Evolutionary conservation across 2,113 vertebrate species (phyloP), one percentile per base, ranked within the genome.

Genomic region (Acrocephalus kingi): DNA sequence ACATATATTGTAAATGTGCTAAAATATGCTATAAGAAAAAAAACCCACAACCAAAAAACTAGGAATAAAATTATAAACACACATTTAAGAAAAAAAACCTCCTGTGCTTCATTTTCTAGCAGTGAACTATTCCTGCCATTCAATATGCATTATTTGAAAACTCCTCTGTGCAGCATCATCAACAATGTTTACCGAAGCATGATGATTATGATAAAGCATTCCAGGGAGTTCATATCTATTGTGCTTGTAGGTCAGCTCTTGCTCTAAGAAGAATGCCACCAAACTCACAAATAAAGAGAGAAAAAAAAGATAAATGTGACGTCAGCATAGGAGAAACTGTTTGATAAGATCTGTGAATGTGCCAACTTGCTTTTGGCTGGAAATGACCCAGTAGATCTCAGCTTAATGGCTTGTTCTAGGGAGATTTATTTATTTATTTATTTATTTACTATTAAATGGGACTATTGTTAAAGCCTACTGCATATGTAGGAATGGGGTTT

Each of bases 121-220:
- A 74, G n/a, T 80, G 49, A 91, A 69, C 5, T 63, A 33, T 48
- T 94, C 55, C 55, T 77, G 43, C 28, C 15, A 27, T 76, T 77
- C 46, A 66, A 54, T 30, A 55, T 35, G 30, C 55, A 76, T 87
- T 83, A 74, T 71, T 43, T 79, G 72, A 93, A 93, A 96, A 91
- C 49, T 87, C 11, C 17, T 49, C 67, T 77, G 51, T 74, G 78
- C 43, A 93, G 24, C 78, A 85, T 33, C 63, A 85, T 83, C 89
- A 93, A 88, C 84, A 82, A 39, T 78, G 89, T 71, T 95, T 92
- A 85, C 24, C 3, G 33, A 80, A 93, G 84, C 94, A 83, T 85
- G 56, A 91, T 84, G 84, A 94, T 85, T 85, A 87, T 39, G 58
- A 91, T 51, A 87, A 87, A 94, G 62, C 83, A 67, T 93, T 87